phyloP scores from a whole-genome alignment of 2,797 vertebrate species.

The Bovichtus diacanthus region DNA sequence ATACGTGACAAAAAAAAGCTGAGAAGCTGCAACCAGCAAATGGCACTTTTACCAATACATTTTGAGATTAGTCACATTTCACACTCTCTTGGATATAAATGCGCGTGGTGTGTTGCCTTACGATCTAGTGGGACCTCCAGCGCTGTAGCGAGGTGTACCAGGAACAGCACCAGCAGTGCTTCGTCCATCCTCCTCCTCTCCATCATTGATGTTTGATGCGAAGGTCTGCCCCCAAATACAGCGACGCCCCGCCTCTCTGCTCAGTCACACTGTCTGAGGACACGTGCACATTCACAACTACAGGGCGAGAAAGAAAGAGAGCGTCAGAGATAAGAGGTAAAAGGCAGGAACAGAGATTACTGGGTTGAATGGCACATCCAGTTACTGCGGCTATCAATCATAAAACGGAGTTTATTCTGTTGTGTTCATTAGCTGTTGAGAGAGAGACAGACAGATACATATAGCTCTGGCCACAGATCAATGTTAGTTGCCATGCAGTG shows the following conservation, averaged over 20 bases:
- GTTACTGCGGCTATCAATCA: slow-evolving; percentile 56
- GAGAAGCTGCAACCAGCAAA: not conserved
- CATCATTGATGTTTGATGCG: slow-evolving; percentile 83
- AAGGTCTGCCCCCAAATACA: slow-evolving; percentile 78
- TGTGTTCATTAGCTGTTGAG: slow-evolving; percentile 46
- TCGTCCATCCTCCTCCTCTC: slow-evolving; percentile 81
- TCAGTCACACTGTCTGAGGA: slow-evolving; percentile 63
- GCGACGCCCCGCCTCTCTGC: slow-evolving; percentile 61
- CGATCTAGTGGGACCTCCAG: slow-evolving; percentile 97
- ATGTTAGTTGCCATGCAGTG: slow-evolving; percentile 60
- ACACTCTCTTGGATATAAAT: not conserved
- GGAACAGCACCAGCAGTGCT: slow-evolving; percentile 85
- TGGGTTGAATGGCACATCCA: slow-evolving; percentile 37
- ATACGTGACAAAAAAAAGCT: not conserved
- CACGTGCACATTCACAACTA: slow-evolving; percentile 73
- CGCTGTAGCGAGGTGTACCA: slow-evolving; percentile 88
- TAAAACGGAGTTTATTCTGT: slow-evolving; percentile 41
- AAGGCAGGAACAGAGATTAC: slow-evolving; percentile 31
- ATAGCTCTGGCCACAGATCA: slow-evolving; percentile 53
- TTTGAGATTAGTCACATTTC: not conserved
- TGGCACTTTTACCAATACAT: not conserved
- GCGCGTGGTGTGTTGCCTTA: slow-evolving; percentile 82
- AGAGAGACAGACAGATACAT: slow-evolving; percentile 21
- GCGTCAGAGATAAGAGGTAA: slow-evolving; percentile 39
- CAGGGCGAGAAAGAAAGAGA: slow-evolving; percentile 56